Conservation (phyloP, 2,797 vertebrate species). For the Otolemur crassicaudatus region DNA sequence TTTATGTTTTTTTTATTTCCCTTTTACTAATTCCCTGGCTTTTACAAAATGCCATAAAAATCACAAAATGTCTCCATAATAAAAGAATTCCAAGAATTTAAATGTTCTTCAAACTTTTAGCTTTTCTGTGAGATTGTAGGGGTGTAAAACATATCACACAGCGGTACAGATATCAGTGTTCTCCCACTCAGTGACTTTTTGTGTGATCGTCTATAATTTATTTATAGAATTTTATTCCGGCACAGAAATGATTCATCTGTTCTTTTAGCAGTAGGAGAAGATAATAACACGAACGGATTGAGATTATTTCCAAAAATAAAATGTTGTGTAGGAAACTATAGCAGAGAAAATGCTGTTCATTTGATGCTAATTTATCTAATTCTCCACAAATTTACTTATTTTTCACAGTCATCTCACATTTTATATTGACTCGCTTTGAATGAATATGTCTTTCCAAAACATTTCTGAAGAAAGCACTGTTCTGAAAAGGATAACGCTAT, state of each 20-base stretch:
- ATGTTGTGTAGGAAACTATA: background rate
- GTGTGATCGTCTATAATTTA: conserved; percentile 57
- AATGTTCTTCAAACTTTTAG: conserved; percentile 20
- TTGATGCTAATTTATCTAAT: conserved; percentile 45
- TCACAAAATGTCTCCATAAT: background rate
- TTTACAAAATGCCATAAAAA: background rate
- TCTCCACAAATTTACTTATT: conserved; percentile 31
- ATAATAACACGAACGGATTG: conserved; percentile 41
- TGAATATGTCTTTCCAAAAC: background rate
- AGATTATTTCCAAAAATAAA: conserved; percentile 46
- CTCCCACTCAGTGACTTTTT: conserved; percentile 70
- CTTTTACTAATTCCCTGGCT: background rate
- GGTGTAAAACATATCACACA: conserved; percentile 25
- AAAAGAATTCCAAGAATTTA: conserved; percentile 11
- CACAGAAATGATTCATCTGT: conserved; percentile 68
- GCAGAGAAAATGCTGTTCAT: conserved; percentile 50
- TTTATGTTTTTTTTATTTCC: background rate
- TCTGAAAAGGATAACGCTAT: background rate
- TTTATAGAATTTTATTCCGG: conserved; percentile 68
- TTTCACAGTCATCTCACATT: conserved; percentile 30
- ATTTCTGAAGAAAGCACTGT: background rate
- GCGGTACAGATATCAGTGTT: conserved; percentile 41
- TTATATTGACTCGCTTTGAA: conserved; percentile 9
- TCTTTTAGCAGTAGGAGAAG: conserved; percentile 46
- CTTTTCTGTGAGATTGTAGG: conserved; percentile 21